These are phyloP conservation scores for Macaca mulatta DNA, from an alignment of 2,113 vertebrate genomes.

Conservation along the genomic window DNA sequence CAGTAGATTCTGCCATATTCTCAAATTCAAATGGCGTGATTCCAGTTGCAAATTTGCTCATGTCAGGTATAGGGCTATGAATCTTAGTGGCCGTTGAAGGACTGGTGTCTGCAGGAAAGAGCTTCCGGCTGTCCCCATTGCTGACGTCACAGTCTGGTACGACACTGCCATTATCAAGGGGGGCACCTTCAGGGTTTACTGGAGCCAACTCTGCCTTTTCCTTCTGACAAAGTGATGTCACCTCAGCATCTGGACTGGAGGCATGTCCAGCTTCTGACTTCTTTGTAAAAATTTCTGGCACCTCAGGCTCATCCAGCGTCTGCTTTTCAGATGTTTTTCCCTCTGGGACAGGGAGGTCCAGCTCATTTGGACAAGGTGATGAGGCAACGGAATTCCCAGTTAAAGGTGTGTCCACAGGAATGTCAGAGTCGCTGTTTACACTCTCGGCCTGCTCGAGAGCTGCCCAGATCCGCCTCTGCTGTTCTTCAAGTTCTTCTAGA, in stretches of 20 bases:
- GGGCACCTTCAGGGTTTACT: background rate
- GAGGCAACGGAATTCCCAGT: slow-evolving; percentile 88
- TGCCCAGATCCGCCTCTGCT: slow-evolving; percentile 95
- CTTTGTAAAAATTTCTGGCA: background rate
- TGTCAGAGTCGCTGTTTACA: slow-evolving; percentile 90
- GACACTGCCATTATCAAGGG: background rate
- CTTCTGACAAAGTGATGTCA: background rate
- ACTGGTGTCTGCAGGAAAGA: background rate
- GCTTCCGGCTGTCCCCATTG: slow-evolving; percentile 24
- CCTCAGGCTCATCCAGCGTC: slow-evolving; percentile 20
- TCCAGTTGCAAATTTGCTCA: slow-evolving; percentile 94
- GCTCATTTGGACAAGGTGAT: slow-evolving; percentile 85
- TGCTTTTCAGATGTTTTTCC: slow-evolving; percentile 59
- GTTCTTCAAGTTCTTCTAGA: slow-evolving; percentile 96
- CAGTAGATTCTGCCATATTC: slow-evolving; percentile 95
- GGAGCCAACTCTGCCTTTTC: background rate
- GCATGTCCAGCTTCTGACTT: background rate
- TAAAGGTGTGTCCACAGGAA: slow-evolving; percentile 86
- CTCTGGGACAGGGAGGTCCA: slow-evolving; percentile 78
- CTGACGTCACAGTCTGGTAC: slow-evolving; percentile 36
- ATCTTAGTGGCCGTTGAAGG: slow-evolving; percentile 52
- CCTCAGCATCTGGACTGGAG: background rate
- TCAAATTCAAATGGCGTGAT: slow-evolving; percentile 97
- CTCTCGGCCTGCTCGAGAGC: slow-evolving; percentile 93
- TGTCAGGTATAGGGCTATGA: slow-evolving; percentile 88